Evolutionary conservation across 2,113 vertebrate genomes (phyloP), one percentile per base, ranked within the genome.

Genomic region (Phasianus colchicus): DNA sequence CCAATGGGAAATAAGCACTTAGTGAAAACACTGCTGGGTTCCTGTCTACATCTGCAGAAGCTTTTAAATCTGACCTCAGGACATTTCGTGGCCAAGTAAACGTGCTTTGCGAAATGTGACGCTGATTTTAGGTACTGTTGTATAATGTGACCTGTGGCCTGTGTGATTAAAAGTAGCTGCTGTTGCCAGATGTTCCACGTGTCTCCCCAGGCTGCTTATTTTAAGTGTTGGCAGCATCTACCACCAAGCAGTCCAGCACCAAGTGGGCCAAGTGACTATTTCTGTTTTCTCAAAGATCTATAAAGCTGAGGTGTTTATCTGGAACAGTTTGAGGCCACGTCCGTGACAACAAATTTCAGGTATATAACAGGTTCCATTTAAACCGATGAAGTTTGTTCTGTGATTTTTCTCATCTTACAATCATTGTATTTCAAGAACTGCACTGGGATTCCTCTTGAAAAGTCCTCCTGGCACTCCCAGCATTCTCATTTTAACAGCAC

Each of bases 181-280:
- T 89, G 67, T 85, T 13, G 38, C 91, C 94, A 85, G 94, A 87
- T 96, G 95, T 96, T 93, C 63, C 70, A 69, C 1, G 1, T 75
- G 58, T 85, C 64, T 89, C 64, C 34, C 21, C 52, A 63, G 48
- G 61, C 32, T 1, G 19, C 66, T 86, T 84, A 85, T 83, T 94
- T 92, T 55, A 87, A 93, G 67, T 36, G 21, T 67, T 93, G 92
- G 81, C 91, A 94, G 32, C 58, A 70, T 34, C 69, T 42, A 66
- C 42, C 72, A 45, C 32, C 55, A 90, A 67, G 29, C 63, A 63
- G 70, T 85, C 66, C 91, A 89, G 66, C 82, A 77, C 29, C 20
- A 69, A 82, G 24, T 11, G 54, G 48, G 71, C 50, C 54, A 85
- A 80, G 79, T 0, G 1, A 58, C 58, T 89, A 10, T 48, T 88